Base-by-base conservation (phyloP, 2,888 invertebrate species). In the Lasioglossum lativentre region DNA sequence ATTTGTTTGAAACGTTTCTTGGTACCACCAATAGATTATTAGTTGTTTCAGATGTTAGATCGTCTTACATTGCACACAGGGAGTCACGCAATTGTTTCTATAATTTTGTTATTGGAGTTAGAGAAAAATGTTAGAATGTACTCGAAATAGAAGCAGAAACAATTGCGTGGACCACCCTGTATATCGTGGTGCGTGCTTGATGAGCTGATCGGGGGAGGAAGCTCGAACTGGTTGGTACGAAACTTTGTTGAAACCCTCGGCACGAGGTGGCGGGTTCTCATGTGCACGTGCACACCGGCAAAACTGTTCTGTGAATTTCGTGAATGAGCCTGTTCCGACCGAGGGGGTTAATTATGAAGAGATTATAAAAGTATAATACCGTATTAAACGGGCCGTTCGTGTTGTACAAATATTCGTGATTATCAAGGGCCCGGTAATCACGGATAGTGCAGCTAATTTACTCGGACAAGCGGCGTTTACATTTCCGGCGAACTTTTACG, bases 141-240 rank as follows among this genome's bases (percentile, higher is more conserved):
- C 27, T 30, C 63, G 63, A 63, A 63, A n/a, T 56, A n/a, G 56
- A 56, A 56, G n/a, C n/a, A n/a, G 56, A 56, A 56, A 56, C 63
- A 63, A 30, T 63, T 63, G 63, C 5, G 30, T 63, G 30, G 30
- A 30, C 30, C 63, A 63, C 63, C 63, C 63, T 38, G 34, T 70
- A 40, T 88, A 89, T 87, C 89, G 83, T 80, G 52, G 88, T 90
- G 90, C 90, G 90, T 90, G 90, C 89, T 84, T 85, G 90, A 88
- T 81, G 86, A 82, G 86, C 81, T 78, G 86, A 82, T 87, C 85
- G 78, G 63, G 59, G 79, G 56, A 83, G 78, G 83, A 82, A 85
- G 84, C 83, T 85, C 83, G 90, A 86, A 90, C 88, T 80, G 90
- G 80, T 90, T 90, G 90, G 90, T 90, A 90, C 90, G 90, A 88